A percentile compares a stretch with the other conserved stretches of the same genome.
Conservation (phyloP, 2,888 invertebrate genomes). For the Escarpia spicata region DNA sequence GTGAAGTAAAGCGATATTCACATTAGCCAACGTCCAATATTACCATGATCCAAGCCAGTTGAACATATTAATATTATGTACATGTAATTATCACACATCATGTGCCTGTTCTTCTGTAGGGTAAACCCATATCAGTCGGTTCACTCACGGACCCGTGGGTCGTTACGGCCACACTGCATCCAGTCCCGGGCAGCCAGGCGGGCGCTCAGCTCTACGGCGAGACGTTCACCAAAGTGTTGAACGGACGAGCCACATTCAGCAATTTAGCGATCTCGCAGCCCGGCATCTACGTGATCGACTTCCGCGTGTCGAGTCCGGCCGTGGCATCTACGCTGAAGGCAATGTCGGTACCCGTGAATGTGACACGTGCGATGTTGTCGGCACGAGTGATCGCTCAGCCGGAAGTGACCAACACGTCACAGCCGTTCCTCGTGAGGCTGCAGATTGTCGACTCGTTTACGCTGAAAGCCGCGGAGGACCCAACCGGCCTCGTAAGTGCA, state of each 20-base stretch:
- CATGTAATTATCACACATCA: background rate
- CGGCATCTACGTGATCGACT: background rate
- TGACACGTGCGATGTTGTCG: background rate
- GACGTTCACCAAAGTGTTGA: background rate
- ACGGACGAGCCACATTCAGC: background rate
- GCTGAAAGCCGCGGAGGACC: background rate
- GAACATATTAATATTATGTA: background rate
- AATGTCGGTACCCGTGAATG: background rate
- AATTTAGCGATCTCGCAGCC: background rate
- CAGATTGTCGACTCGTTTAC: background rate
- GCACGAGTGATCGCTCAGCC: background rate
- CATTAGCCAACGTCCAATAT: too few species aligned
- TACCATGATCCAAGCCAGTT: too few species aligned
- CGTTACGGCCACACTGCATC: background rate
- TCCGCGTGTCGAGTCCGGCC: conserved; percentile 19
- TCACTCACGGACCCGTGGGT: background rate
- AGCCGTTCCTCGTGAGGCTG: background rate
- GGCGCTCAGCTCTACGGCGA: background rate
- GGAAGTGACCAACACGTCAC: background rate
- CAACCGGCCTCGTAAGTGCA: background rate
- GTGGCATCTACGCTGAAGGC: background rate
- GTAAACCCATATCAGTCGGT: background rate
- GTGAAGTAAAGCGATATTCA: too few species aligned
- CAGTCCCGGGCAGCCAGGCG: background rate
- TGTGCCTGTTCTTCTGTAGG: background rate